Evolutionary conservation across 2,797 vertebrate genomes (phyloP).

Genomic region (Thunnus albacares): DNA sequence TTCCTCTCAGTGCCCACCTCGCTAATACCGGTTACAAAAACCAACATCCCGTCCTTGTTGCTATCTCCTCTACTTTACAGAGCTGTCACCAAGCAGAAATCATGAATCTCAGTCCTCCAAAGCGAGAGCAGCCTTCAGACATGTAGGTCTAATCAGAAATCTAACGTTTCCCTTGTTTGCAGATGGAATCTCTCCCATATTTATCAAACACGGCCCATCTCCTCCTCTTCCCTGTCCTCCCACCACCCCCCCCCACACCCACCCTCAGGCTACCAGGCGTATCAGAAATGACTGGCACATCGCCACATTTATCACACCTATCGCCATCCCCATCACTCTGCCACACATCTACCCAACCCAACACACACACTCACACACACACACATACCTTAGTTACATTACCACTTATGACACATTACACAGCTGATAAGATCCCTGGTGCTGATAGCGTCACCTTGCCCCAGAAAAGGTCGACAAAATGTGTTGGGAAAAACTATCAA

Average conservation of each 20-base stretch:
- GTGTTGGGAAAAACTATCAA: constrained; percentile 63
- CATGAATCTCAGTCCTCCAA: constrained; percentile 64
- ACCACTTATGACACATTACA: constrained; percentile 84
- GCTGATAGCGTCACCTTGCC: constrained; percentile 79
- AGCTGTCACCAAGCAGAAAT: constrained; percentile 53
- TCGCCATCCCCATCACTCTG: constrained; percentile 64
- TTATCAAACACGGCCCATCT: constrained; percentile 67
- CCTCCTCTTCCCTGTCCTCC: background rate
- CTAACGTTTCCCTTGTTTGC: constrained; percentile 76
- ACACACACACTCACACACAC: constrained; percentile 46
- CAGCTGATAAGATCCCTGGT: constrained; percentile 79
- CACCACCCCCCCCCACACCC: background rate
- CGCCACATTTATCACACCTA: constrained; percentile 74
- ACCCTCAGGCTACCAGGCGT: constrained; percentile 33
- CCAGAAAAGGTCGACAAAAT: constrained; percentile 72
- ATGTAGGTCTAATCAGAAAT: constrained; percentile 73
- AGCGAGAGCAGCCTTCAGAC: constrained; percentile 64
- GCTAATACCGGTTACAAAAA: constrained; percentile 50
- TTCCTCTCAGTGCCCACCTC: constrained; percentile 43
- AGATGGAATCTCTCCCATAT: constrained; percentile 79
- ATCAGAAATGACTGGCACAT: constrained; percentile 81
- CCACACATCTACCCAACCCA: constrained; percentile 46
- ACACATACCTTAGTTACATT: constrained; percentile 74
- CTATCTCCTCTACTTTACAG: constrained; percentile 55
- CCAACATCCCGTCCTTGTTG: constrained; percentile 13